A percentile compares a stretch with the other conserved stretches of the same genome.
phyloP scores from a whole-genome alignment of 2,888 invertebrate species.

The Ormyrus thymus region DNA sequence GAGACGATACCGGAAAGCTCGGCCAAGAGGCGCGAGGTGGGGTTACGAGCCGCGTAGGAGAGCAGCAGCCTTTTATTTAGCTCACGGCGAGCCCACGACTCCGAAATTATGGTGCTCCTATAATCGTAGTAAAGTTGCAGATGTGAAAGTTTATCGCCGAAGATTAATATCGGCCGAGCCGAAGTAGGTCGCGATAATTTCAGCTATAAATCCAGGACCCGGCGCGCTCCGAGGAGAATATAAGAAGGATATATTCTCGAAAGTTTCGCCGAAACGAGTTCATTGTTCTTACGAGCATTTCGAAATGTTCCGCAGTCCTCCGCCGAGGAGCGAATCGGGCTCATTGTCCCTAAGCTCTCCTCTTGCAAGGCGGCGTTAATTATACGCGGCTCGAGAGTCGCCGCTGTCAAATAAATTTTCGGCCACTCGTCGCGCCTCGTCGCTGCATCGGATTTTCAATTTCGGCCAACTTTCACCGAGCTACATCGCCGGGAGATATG shows the following conservation, averaged over 20 bases:
- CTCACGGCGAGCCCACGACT: background rate
- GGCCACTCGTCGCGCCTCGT: too few relatives aligned
- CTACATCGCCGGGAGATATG: too few relatives aligned
- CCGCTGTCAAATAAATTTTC: too few relatives aligned
- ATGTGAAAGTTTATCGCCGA: conserved; percentile 54
- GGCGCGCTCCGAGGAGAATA: background rate
- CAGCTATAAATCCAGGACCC: conserved; percentile 49
- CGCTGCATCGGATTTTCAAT: too few relatives aligned
- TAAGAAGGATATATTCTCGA: conserved; percentile 37
- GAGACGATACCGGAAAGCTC: conserved; percentile 14
- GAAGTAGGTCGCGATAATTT: conserved; percentile 53
- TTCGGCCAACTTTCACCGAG: too few relatives aligned
- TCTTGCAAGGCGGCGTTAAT: background rate
- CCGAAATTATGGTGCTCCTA: conserved; percentile 44
- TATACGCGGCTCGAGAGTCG: background rate
- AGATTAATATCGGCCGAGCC: conserved; percentile 46
- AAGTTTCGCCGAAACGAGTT: conserved; percentile 49
- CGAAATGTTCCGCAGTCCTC: conserved; percentile 17
- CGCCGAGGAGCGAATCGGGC: conserved; percentile 16
- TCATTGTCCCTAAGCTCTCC: conserved; percentile 13
- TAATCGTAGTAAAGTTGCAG: conserved; percentile 43
- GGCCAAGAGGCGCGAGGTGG: background rate
- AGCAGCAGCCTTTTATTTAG: background rate
- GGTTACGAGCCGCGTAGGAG: background rate
- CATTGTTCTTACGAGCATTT: conserved; percentile 41